Conservation (phyloP, 2,888 invertebrate species). For the Stegana nigrithorax region DNA sequence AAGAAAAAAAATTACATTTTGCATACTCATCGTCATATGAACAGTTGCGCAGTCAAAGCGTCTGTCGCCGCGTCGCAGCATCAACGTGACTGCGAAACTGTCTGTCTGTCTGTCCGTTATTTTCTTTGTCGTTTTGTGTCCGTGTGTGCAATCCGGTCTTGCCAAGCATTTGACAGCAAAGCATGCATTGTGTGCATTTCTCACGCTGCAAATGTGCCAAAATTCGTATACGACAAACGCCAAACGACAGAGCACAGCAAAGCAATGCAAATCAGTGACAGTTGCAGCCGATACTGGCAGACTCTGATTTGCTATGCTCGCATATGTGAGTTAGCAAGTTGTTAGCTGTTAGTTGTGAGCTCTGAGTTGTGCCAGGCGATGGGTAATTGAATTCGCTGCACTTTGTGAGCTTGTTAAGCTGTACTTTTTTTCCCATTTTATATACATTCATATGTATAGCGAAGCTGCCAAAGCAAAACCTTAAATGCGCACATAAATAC, state of each 20-base stretch:
- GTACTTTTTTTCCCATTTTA: no score
- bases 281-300: constrained; percentile 1
- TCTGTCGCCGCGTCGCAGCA: background rate
- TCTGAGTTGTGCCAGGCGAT: no score
- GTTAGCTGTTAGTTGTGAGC: no score
- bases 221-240: background rate
- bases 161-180: no score
- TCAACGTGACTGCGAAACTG: no score
- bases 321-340: no score
- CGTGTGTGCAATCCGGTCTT: constrained; percentile 54
- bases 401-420: no score
- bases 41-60: background rate
- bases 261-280: constrained; percentile 4
- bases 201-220: constrained; percentile 17
- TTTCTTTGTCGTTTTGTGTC: constrained; percentile 48
- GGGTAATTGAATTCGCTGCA: no score
- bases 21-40: background rate
- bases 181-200: constrained; percentile 14
- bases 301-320: no score
- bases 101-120: constrained; percentile 37
- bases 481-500: no score
- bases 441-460: no score
- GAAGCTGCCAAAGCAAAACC: no score
- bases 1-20: constrained; percentile 3
- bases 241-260: background rate